A percentile compares a stretch with the other conserved stretches of the same genome.
phyloP scores from a whole-genome alignment of 2,113 vertebrate species.

The Chinchilla lanigera region DNA sequence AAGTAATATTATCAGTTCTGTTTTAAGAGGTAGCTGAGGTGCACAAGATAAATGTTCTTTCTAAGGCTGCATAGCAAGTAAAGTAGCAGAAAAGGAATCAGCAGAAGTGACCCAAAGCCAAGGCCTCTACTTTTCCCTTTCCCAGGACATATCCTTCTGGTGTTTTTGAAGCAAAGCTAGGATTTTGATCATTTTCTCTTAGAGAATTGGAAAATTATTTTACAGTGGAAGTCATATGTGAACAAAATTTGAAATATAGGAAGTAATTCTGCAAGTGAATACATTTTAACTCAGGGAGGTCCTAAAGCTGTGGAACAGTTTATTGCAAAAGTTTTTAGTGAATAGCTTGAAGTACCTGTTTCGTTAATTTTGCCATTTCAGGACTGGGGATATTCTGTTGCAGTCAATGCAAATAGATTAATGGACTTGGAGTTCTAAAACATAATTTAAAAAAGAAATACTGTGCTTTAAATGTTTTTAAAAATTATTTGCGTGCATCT shows the following conservation, averaged over 20 bases:
- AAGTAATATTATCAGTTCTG: neutral
- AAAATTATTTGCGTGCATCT: neutral
- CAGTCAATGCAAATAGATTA: neutral
- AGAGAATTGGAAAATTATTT: neutral
- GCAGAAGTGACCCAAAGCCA: neutral
- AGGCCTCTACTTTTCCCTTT: neutral
- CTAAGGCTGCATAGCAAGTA: neutral
- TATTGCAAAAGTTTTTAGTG: neutral
- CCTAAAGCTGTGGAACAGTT: neutral
- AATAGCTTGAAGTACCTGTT: neutral
- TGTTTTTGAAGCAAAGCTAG: neutral
- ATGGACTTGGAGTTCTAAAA: neutral
- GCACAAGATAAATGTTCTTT: neutral
- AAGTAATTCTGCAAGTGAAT: neutral
- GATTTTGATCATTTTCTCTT: neutral
- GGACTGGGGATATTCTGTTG: neutral
- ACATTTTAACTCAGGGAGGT: neutral
- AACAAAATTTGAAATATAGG: neutral
- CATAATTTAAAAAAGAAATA: neutral
- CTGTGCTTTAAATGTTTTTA: neutral
- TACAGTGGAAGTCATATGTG: neutral
- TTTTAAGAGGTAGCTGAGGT: neutral
- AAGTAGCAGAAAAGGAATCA: neutral
- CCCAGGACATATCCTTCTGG: neutral
- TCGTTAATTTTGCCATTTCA: neutral